Conservation (phyloP, 2,113 vertebrate species). For the Laticauda colubrina region DNA sequence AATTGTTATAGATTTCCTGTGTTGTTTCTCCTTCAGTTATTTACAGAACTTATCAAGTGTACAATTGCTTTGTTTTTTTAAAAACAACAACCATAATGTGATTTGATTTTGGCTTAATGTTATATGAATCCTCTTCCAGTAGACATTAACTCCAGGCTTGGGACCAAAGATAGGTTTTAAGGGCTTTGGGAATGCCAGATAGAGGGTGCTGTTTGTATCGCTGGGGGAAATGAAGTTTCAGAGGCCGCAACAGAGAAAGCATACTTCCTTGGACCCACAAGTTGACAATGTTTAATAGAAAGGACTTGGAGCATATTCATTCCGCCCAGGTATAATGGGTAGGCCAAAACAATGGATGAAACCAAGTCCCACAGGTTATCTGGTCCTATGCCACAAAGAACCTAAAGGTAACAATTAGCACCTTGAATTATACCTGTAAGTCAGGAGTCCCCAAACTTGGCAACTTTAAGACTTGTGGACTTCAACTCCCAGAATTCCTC, state of each 20-base stretch:
- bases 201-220: not conserved
- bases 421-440: not conserved
- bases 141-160: not conserved
- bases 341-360: not conserved
- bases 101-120: not conserved
- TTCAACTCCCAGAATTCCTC: too few species aligned
- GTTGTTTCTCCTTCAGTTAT: slow-evolving; percentile 2
- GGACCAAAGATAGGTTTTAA: not conserved
- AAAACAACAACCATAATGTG: not conserved
- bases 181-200: not conserved
- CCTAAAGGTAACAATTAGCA: not conserved
- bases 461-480: too few species aligned
- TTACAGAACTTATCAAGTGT: slow-evolving; percentile 10
- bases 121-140: not conserved
- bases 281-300: not conserved
- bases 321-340: not conserved
- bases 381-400: not conserved
- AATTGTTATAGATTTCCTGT: not conserved
- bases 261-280: not conserved
- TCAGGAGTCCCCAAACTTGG: too few species aligned
- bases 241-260: not conserved
- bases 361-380: not conserved
- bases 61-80: not conserved
- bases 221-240: not conserved
- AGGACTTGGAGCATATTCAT: not conserved